phyloP scores from a whole-genome alignment of 2,797 vertebrate genomes.

The Pogonophryne albipinna region DNA sequence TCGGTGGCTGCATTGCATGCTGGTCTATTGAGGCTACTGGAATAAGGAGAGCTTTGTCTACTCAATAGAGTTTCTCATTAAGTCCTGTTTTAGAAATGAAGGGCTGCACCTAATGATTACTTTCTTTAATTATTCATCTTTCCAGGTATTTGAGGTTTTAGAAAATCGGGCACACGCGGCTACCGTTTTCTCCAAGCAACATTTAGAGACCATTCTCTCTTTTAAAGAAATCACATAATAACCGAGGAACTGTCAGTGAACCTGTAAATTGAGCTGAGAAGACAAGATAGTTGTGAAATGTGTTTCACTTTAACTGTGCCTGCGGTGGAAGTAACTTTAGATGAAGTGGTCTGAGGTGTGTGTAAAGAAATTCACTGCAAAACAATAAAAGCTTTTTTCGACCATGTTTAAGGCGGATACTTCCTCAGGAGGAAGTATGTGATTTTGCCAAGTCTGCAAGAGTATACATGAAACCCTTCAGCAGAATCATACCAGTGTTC shows the following conservation, averaged over 20 bases:
- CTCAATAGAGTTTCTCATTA: background rate
- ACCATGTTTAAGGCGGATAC: constrained; percentile 14
- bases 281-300: background rate
- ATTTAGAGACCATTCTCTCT: background rate
- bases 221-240: too few species aligned
- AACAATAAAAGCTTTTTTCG: background rate
- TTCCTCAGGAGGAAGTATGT: constrained; percentile 24
- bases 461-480: constrained; percentile 22
- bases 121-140: background rate
- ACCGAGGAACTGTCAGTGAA: too few species aligned
- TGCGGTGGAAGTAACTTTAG: background rate
- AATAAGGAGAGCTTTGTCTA: background rate
- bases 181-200: background rate
- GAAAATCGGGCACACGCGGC: background rate
- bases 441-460: constrained; percentile 35
- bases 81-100: background rate
- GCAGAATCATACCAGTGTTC: constrained; percentile 32
- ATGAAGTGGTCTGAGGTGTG: background rate
- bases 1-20: constrained; percentile 11
- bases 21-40: background rate
- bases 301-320: background rate
- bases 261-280: too few species aligned
- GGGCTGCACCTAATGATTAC: background rate
- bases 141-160: background rate
- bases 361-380: background rate